phyloP scores from a whole-genome alignment of 2,113 vertebrate species.

The Lycaon pictus region DNA sequence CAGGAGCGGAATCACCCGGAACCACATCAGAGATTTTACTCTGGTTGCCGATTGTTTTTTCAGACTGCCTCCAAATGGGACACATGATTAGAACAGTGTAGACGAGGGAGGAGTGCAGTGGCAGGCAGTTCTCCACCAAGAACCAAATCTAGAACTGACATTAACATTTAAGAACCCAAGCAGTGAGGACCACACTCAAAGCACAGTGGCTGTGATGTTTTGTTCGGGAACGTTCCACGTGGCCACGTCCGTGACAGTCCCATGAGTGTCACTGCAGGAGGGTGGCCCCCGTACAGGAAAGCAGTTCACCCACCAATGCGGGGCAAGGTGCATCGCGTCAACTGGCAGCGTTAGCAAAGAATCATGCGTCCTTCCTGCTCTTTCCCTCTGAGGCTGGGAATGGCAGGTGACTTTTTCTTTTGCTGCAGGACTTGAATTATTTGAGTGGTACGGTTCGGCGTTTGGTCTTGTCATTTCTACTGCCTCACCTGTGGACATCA shows the following conservation, averaged over 20 bases:
- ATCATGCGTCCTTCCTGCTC: neutral
- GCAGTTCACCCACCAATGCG: neutral
- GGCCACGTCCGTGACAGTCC: neutral
- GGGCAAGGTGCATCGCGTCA: neutral
- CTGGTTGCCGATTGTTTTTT: neutral
- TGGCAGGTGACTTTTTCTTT: neutral
- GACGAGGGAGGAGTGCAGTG: neutral
- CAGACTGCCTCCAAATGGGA: neutral
- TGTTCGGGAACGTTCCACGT: neutral
- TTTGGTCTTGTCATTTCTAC: neutral
- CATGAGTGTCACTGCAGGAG: neutral
- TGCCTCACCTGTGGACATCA: neutral
- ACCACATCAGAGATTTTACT: neutral
- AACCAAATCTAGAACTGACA: neutral
- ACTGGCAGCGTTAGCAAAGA: neutral
- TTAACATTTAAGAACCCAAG: neutral
- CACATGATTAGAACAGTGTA: neutral
- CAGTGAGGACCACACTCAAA: neutral
- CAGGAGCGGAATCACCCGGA: neutral
- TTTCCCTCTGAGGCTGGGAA: neutral
- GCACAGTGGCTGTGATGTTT: neutral
- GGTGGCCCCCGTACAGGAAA: neutral
- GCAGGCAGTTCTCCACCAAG: neutral
- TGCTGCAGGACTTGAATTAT: neutral
- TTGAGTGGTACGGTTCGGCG: neutral